Base-by-base conservation (phyloP, 2,113 vertebrate genomes). In the Podarcis cretensis region DNA sequence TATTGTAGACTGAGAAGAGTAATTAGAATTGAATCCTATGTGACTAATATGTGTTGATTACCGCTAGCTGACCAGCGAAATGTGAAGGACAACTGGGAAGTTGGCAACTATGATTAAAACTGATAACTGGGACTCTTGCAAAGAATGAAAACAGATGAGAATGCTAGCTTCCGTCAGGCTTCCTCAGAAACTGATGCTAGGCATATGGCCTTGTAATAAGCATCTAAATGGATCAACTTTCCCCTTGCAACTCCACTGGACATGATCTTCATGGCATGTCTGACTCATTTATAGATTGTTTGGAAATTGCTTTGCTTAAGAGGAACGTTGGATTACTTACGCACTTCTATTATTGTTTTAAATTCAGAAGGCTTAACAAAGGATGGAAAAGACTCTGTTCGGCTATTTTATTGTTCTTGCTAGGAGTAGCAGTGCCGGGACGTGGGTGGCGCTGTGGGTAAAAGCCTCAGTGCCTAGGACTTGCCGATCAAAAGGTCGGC, bases 31-130 rank as follows among this genome's bases (percentile, higher is more conserved):
- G 90, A 94, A 90, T 92, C 3, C 7, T 87, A 81, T 37, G 89
- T 88, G 92, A 95, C 93, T 96, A 92, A 92, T 93, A 90, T 82
- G 21, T 87, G 93, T 93, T 92, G 95, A 96, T 93, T 92, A 96
- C 94, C 90, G 91, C 86, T 94, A 93, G 96, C 95, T 95, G 97
- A 95, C 94, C 96, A 96, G 94, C 95, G 96, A 96, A 89, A 96
- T 95, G 96, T 97, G 98, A 98, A 98, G 97, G 98, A 96, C 95
- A 91, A 92, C 93, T 89, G 91, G 93, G 88, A 92, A 96, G 95
- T 86, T 96, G 93, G 94, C 95, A 96, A 90, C 95, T 94, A 90
- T 65, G 87, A 95, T 95, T 89, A 92, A 92, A 96, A 85, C 76
- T 78, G 91, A 82, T 94, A 83, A 85, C 57, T 84, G 81, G 80